phyloP scores from a whole-genome alignment of 2,797 vertebrate species.

The Oryzias dopingdopingensis region DNA sequence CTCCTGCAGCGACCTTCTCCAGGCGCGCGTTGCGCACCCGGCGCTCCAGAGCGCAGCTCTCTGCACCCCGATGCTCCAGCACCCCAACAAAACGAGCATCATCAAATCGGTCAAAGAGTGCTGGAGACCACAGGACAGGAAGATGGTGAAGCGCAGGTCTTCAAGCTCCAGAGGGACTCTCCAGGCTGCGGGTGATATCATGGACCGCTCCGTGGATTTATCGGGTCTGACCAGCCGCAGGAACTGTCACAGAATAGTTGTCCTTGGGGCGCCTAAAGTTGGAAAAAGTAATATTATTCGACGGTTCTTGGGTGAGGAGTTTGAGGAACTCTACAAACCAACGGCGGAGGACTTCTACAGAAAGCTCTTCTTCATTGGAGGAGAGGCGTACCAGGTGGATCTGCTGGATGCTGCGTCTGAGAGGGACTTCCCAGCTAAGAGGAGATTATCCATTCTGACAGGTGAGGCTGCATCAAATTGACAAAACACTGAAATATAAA shows the following conservation, averaged over 20 bases:
- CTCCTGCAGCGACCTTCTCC: constrained; percentile 47
- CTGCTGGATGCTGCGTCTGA: constrained; percentile 76
- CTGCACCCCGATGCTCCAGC: constrained; percentile 21
- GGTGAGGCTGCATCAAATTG: constrained; percentile 42
- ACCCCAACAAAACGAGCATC: constrained; percentile 55
- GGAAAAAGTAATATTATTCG: constrained; percentile 76
- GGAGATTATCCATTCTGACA: constrained; percentile 78
- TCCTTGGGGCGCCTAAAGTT: constrained; percentile 73
- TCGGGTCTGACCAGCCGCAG: constrained; percentile 58
- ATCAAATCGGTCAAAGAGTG: constrained; percentile 60
- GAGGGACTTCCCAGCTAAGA: constrained; percentile 75
- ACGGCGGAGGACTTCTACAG: constrained; percentile 79
- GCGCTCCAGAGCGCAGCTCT: constrained; percentile 21
- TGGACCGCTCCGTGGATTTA: constrained; percentile 50
- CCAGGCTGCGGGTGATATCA: constrained; percentile 44
- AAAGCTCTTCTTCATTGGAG: constrained; percentile 76
- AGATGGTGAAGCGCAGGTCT: constrained; percentile 33
- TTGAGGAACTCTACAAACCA: constrained; percentile 72
- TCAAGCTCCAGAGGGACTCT: constrained; percentile 53
- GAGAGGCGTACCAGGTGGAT: constrained; percentile 75
- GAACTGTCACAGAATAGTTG: constrained; percentile 75
- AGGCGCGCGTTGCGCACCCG: constrained; percentile 24
- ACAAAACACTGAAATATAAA: neutral
- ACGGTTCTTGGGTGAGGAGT: constrained; percentile 70
- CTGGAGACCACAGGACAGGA: constrained; percentile 61